Evolutionary conservation across 1,140 invertebrate genomes (phyloP).

Genomic region (Hetaerina americana): DNA sequence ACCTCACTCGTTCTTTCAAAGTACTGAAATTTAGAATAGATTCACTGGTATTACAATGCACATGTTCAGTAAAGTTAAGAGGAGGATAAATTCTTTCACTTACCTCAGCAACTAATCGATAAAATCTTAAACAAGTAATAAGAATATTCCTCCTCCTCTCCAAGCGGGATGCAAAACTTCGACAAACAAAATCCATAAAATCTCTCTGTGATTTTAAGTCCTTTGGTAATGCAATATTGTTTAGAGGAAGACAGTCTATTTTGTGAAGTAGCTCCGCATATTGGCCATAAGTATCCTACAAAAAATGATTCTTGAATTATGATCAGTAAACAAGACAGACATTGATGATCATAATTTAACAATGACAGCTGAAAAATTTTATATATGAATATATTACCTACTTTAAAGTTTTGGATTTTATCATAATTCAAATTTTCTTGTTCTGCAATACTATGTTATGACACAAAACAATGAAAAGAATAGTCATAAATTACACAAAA

Average conservation of each 20-base stretch:
- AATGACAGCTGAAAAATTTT: background rate
- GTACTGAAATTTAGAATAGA: constrained; percentile 30
- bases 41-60: background rate
- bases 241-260: constrained; percentile 39
- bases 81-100: constrained; percentile 10
- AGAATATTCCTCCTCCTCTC: constrained; percentile 60
- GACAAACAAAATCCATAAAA: constrained; percentile 68
- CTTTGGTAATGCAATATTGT: constrained; percentile 34
- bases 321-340: background rate
- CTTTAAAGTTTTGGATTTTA: no score
- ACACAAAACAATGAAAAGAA: constrained; percentile 6
- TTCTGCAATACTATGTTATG: background rate
- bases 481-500: constrained; percentile 1
- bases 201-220: constrained; percentile 51
- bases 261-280: constrained; percentile 62
- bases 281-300: constrained; percentile 53
- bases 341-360: background rate
- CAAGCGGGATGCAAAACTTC: constrained; percentile 60
- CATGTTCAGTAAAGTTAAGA: background rate
- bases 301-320: constrained; percentile 4
- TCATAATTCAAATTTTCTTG: no score
- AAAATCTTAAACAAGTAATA: constrained; percentile 61
- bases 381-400: no score
- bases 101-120: constrained; percentile 57
- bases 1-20: constrained; percentile 50